These are phyloP conservation scores for Dendrocincla fuliginosa DNA, from an alignment of 2,797 vertebrate species.

Conservation along the genomic window DNA sequence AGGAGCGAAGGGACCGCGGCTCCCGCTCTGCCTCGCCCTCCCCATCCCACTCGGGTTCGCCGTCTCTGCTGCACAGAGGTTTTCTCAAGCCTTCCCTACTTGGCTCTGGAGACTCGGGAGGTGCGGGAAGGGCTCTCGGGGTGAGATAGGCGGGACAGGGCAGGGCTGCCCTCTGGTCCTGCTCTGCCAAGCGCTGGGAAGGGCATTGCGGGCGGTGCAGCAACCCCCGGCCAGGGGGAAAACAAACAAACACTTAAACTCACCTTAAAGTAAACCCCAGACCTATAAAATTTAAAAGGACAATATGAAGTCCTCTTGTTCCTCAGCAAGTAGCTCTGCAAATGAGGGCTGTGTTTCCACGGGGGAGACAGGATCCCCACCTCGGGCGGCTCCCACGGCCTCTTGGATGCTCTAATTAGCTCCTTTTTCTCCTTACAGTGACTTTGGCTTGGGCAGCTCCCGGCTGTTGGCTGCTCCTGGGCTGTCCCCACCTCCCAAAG, in stretches of 20 bases:
- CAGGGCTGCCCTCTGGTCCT: neutral
- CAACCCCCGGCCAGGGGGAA: neutral
- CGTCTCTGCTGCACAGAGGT: neutral
- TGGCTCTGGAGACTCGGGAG: neutral
- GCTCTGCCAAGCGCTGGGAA: neutral
- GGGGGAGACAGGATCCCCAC: fast-evolving
- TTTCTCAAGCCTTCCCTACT: neutral
- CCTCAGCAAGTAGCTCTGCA: neutral
- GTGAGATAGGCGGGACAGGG: neutral
- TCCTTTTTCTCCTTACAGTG: neutral
- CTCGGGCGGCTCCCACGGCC: fast-evolving
- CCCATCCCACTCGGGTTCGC: neutral
- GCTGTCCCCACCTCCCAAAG: neutral
- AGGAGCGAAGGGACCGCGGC: neutral
- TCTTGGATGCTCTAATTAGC: neutral
- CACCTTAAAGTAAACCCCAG: neutral
- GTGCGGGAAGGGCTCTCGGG: neutral
- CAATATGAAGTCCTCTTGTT: neutral
- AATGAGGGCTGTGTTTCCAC: neutral
- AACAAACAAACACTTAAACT: neutral
- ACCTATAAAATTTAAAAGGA: neutral
- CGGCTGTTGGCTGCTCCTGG: neutral
- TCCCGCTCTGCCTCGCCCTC: neutral
- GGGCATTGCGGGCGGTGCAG: too few species aligned
- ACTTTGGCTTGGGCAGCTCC: neutral